Conservation (phyloP, 30 jellyfish, hydroid and myxozoan species). For the Sanderia malayensis region DNA sequence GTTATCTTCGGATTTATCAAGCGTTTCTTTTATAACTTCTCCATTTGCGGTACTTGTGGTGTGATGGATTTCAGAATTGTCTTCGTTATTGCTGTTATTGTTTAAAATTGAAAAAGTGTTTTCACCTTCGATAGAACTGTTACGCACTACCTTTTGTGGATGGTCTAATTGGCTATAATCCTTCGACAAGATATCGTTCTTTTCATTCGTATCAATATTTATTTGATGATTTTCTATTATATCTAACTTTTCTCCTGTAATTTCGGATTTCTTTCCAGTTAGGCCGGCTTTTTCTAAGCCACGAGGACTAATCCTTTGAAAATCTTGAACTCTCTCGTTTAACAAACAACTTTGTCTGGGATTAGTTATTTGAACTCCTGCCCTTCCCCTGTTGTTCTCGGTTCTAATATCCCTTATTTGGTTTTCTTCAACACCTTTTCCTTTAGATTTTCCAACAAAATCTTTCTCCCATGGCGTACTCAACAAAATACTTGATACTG, state of each 20-base stretch:
- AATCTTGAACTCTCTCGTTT: not conserved
- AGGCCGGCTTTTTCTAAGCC: not conserved
- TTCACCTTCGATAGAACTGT: not conserved
- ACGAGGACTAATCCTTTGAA: not conserved
- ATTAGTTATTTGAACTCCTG: not conserved
- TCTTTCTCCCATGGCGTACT: slow-evolving; percentile 68
- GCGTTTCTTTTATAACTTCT: not conserved
- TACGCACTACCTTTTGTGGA: not conserved
- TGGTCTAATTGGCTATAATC: not conserved
- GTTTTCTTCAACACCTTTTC: slow-evolving; percentile 1
- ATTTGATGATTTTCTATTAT: not conserved
- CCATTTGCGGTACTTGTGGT: not conserved
- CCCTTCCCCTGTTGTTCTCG: not conserved
- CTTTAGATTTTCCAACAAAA: slow-evolving; percentile 20
- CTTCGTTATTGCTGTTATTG: not conserved
- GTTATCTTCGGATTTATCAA: not conserved
- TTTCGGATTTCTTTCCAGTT: not conserved
- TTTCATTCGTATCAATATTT: not conserved
- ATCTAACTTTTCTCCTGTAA: not conserved
- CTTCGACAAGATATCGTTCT: not conserved
- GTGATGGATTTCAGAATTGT: not conserved
- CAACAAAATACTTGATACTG: slow-evolving; percentile 55
- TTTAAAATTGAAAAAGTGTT: not conserved
- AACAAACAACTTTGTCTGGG: slow-evolving; percentile 1
- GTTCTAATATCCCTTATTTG: not conserved